Evolutionary conservation across 2,888 invertebrate genomes (phyloP), one percentile per base, ranked within the genome.

Genomic region (Abrostola tripartita): DNA sequence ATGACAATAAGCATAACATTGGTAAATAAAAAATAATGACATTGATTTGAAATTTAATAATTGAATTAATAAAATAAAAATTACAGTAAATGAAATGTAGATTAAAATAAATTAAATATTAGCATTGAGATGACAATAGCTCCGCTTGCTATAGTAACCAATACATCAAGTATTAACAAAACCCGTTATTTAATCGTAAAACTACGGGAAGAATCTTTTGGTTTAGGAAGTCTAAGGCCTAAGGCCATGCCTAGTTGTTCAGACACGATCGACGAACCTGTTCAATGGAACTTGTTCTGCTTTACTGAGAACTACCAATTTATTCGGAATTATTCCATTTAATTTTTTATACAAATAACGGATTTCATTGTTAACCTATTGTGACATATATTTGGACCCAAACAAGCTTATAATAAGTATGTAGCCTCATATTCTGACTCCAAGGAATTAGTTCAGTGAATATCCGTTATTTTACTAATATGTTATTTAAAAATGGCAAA

Each of bases 111-210:
- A 50, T n/a, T 42, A 44, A 61, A 58, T 6, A 10, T 41, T 10
- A 61, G 52, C 55, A 56, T 50, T 50, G 5, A 24, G 8, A 58
- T 52, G 11, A n/a, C 5, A 56, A 9, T 44, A 35, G 49, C 42
- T 42, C 12, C 9, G 1, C 24, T n/a, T 6, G 36, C 36, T 35
- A 36, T 36, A 50, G 50, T 50, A 35, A 50, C 35, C 35, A 11
- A 47, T 14, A 24, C 12, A 47, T 6, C 14, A 47, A 44, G 5
- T 14, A 47, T 9, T 14, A 14, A 44, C 12, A 14, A 44, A 14
- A 44, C 12, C 44, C 44, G 14, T 44, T 44, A 14, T 7, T 2
- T 12, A 14, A 14, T 44, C 11, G 12, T 5, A 44, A 14, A 8
- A 14, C 9, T 24, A 4, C 24, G 24, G 4, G 24, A 24, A 24